These are phyloP conservation scores for Danio aesculapii DNA, from an alignment of 2,797 vertebrate genomes.

Conservation along the genomic window DNA sequence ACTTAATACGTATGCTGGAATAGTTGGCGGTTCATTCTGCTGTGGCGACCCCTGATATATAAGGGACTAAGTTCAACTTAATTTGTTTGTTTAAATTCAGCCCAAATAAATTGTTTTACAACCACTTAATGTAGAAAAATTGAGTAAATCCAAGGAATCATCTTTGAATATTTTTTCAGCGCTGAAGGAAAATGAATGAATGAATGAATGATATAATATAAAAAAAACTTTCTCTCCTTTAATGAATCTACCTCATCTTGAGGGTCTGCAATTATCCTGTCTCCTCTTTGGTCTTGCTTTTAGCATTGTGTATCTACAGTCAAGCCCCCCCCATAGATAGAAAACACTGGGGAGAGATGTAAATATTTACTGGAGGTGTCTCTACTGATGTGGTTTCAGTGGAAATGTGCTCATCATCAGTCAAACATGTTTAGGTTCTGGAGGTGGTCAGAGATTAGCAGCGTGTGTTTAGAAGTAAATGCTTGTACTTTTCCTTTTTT, in stretches of 20 bases:
- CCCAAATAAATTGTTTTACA: too few relatives aligned
- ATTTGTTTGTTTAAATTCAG: too few relatives aligned
- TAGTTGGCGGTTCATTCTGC: too few relatives aligned
- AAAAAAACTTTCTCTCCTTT: background rate
- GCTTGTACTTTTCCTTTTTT: too few relatives aligned
- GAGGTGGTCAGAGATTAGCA: background rate
- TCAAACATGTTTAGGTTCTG: conserved; percentile 3
- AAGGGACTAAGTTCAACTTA: too few relatives aligned
- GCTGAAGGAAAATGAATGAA: too few relatives aligned
- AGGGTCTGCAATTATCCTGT: background rate
- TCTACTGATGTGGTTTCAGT: background rate
- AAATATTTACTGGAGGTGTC: conserved; percentile 51
- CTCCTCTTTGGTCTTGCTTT: background rate
- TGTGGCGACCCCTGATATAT: too few relatives aligned
- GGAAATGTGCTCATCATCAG: conserved; percentile 1
- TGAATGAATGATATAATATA: too few relatives aligned
- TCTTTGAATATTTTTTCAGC: too few relatives aligned
- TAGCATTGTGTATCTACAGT: conserved; percentile 8
- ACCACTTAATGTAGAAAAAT: too few relatives aligned
- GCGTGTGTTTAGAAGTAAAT: background rate
- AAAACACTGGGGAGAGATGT: conserved; percentile 36
- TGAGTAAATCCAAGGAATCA: too few relatives aligned
- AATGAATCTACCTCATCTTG: background rate
- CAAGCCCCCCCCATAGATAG: background rate
- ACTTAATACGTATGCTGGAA: too few relatives aligned